Percentiles rank a stretch among this genome's conserved stretches.
Conservation (phyloP, 2,888 invertebrate genomes). For the Nowickia ferox region DNA sequence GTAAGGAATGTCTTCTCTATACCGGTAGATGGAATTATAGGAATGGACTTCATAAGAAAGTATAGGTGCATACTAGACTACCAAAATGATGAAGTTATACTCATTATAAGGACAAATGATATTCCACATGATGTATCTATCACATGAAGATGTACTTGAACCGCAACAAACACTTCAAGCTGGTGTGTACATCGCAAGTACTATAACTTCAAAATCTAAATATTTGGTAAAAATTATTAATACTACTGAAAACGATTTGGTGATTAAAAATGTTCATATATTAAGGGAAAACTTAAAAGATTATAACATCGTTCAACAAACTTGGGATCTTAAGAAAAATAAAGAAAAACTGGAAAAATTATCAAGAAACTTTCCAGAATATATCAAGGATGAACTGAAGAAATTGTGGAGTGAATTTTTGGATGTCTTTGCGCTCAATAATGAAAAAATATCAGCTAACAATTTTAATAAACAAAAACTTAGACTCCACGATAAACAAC, state of each 20-base stretch:
- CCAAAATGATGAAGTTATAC: background rate
- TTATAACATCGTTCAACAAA: background rate
- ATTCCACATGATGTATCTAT: background rate
- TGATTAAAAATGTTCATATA: no score
- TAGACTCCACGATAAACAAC: no score
- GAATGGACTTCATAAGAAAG: background rate
- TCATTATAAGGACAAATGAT: background rate
- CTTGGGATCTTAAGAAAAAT: no score
- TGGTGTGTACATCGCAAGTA: no score
- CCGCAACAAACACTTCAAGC: no score
- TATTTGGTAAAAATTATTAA: no score
- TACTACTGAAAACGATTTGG: no score
- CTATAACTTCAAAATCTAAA: no score
- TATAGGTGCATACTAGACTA: background rate
- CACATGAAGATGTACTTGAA: no score
- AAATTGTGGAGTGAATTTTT: background rate
- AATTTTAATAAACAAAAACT: background rate
- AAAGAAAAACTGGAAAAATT: slow-evolving; percentile 17
- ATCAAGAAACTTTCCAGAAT: background rate
- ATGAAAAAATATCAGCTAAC: background rate
- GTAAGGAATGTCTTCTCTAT: background rate
- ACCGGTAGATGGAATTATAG: background rate
- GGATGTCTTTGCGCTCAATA: background rate
- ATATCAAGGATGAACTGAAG: background rate
- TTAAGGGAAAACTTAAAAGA: background rate